Evolutionary conservation across 2,113 vertebrate genomes (phyloP).

Genomic region (Myotis davidii): DNA sequence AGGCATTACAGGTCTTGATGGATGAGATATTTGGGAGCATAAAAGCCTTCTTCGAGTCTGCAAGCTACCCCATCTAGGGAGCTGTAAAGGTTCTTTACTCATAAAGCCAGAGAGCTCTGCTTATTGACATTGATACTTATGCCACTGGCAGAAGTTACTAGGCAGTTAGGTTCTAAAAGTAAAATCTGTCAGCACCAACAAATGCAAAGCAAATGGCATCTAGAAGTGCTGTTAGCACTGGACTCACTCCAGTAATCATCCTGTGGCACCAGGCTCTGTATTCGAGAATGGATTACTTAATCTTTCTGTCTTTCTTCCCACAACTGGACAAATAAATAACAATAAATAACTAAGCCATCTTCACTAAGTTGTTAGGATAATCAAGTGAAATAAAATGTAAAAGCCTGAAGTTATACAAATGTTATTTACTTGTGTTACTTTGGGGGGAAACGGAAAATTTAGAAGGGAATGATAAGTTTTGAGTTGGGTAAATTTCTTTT

Average conservation of each 20-base stretch:
- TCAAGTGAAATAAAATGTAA: not conserved
- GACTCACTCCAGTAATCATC: not conserved
- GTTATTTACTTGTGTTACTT: not conserved
- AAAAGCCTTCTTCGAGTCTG: not conserved
- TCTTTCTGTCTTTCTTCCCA: not conserved
- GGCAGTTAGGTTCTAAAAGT: not conserved
- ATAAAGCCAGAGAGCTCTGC: not conserved
- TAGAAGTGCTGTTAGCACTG: accelerated
- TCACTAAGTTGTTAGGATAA: no score
- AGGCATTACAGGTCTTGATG: not conserved
- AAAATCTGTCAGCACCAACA: not conserved
- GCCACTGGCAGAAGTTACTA: not conserved
- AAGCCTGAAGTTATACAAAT: not conserved
- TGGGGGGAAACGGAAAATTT: not conserved
- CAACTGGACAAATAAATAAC: not conserved
- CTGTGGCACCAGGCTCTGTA: not conserved
- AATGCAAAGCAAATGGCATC: not conserved
- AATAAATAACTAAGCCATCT: not conserved
- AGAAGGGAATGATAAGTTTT: not conserved
- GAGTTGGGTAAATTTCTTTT: not conserved
- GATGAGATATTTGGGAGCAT: not conserved
- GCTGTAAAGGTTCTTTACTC: not conserved
- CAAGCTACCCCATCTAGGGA: not conserved
- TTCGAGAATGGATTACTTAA: not conserved
- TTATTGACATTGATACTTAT: not conserved